A percentile compares a stretch with the other conserved stretches of the same genome.
phyloP scores from a whole-genome alignment of 2,113 vertebrate genomes.

The Brienomyrus brachyistius region DNA sequence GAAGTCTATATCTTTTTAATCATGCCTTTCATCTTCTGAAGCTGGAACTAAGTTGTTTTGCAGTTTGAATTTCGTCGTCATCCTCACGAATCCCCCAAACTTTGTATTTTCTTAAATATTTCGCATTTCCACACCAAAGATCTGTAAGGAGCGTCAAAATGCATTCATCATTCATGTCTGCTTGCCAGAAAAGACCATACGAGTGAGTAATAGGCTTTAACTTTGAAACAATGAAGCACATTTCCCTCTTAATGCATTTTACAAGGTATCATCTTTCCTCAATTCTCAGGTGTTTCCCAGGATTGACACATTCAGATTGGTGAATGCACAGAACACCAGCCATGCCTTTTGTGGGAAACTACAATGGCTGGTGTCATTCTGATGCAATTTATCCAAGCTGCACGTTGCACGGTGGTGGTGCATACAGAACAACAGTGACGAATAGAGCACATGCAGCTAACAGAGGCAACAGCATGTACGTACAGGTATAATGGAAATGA shows the following conservation, averaged over 20 bases:
- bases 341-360: background rate
- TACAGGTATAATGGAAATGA: background rate
- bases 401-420: background rate
- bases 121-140: background rate
- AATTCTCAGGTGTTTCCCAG: background rate
- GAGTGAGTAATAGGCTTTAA: background rate
- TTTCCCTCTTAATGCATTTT: background rate
- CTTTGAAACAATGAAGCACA: background rate
- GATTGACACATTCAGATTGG: background rate
- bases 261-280: background rate
- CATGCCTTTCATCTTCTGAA: slow-evolving; percentile 3
- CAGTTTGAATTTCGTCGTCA: background rate
- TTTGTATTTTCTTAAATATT: background rate
- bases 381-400: background rate
- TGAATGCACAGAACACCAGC: background rate
- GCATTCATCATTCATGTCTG: background rate
- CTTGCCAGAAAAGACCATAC: background rate
- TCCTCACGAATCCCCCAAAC: background rate
- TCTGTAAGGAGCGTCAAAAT: background rate
- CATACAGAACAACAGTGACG: background rate
- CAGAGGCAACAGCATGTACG: background rate
- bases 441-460: background rate
- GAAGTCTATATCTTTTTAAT: background rate
- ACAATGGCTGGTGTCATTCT: background rate
- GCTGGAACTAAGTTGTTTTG: slow-evolving; percentile 3